A percentile compares a stretch with the other conserved stretches of the same genome.
phyloP scores from a whole-genome alignment of 64 coral and sea anemone species.

The Platygyra sinensis region DNA sequence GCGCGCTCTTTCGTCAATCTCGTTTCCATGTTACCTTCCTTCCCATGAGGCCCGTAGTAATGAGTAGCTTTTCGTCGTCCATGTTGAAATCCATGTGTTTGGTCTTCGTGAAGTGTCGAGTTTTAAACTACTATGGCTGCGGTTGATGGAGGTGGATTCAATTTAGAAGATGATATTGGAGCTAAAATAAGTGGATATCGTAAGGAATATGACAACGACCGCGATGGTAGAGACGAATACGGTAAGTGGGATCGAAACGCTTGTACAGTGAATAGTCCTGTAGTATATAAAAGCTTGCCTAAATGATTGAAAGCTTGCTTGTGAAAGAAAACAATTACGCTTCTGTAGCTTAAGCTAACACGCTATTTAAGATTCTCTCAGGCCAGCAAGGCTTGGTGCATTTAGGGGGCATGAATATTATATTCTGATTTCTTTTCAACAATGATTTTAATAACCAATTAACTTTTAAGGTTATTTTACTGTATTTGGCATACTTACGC shows the following conservation, averaged over 20 bases:
- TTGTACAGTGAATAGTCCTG: neutral
- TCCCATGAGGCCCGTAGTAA: neutral
- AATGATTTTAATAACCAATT: too few relatives aligned
- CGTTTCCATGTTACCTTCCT: neutral
- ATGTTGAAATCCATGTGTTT: conserved; percentile 7
- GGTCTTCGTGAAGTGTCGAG: neutral
- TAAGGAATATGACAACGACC: conserved; percentile 60
- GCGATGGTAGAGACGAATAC: conserved; percentile 36
- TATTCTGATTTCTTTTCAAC: too few relatives aligned
- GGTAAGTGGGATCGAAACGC: neutral
- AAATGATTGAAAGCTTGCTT: neutral
- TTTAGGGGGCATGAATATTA: too few relatives aligned
- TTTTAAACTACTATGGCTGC: conserved; percentile 36
- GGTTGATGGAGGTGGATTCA: conserved; percentile 24
- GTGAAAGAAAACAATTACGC: neutral
- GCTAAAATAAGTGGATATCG: conserved; percentile 74
- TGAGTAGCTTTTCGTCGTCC: neutral
- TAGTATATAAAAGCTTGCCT: too few relatives aligned
- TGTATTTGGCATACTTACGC: too few relatives aligned
- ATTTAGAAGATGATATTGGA: conserved; percentile 57
- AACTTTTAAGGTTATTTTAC: too few relatives aligned
- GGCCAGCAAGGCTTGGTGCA: too few relatives aligned
- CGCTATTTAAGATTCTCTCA: neutral
- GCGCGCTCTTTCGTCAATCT: neutral
- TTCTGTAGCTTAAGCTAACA: neutral